phyloP scores from a whole-genome alignment of 2,888 invertebrate species.

The Emmelina monodactyla region DNA sequence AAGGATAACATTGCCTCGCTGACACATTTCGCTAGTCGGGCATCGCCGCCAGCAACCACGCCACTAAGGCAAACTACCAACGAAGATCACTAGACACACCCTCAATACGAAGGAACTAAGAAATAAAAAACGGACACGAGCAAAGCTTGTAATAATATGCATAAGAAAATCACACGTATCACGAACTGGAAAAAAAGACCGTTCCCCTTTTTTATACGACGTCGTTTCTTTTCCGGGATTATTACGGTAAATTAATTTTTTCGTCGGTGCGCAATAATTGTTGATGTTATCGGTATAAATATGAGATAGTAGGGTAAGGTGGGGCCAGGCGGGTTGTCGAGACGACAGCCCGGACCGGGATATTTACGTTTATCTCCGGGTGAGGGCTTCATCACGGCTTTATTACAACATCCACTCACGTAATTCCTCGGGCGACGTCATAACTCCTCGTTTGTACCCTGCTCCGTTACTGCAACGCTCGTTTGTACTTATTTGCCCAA shows the following conservation, averaged over 20 bases:
- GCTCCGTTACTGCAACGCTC: slow-evolving; percentile 20
- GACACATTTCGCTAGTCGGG: slow-evolving; percentile 17
- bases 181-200: no score
- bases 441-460: slow-evolving; percentile 61
- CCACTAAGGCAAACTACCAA: neutral
- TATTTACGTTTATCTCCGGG: slow-evolving; percentile 66
- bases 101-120: no score
- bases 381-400: slow-evolving; percentile 67
- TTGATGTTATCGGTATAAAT: slow-evolving; percentile 26
- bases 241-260: slow-evolving; percentile 2
- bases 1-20: slow-evolving; percentile 30
- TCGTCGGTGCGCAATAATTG: slow-evolving; percentile 13
- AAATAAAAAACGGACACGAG: no score
- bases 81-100: neutral
- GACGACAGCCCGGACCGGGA: slow-evolving; percentile 49
- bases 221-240: neutral
- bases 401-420: slow-evolving; percentile 67
- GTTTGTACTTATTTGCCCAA: neutral
- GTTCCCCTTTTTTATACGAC: slow-evolving; percentile 4
- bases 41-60: slow-evolving; percentile 5
- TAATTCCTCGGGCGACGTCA: slow-evolving; percentile 62
- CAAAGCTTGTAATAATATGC: no score
- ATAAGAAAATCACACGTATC: no score
- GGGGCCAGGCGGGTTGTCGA: slow-evolving; percentile 17
- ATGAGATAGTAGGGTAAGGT: slow-evolving; percentile 25